These are phyloP conservation scores for Tetanocera ferruginea DNA, from an alignment of 2,888 invertebrate species.

Conservation along the genomic window DNA sequence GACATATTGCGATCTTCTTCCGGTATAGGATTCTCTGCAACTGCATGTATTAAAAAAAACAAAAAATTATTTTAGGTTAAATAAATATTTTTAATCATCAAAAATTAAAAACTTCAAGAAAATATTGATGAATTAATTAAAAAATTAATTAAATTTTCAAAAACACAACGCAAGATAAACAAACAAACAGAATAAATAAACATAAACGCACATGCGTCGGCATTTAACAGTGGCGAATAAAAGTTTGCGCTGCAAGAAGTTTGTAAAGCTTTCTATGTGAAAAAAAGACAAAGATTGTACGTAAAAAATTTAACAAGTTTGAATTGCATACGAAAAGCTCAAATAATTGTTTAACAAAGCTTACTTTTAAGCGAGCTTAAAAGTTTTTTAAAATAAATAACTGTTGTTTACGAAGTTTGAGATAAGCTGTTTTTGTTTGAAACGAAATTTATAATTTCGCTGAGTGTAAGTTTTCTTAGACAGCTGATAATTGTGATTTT, in stretches of 20 bases:
- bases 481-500: no score
- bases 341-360: no score
- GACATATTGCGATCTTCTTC: constrained; percentile 66
- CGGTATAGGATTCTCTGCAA: constrained; percentile 65
- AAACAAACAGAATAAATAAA: constrained; percentile 18
- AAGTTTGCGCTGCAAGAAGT: constrained; percentile 5
- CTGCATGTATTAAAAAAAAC: constrained; percentile 50
- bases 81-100: constrained; percentile 40
- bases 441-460: no score
- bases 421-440: no score
- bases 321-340: no score
- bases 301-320: no score
- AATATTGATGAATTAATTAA: neutral
- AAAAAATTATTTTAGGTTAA: neutral
- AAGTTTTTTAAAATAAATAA: no score
- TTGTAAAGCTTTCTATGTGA: neutral
- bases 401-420: no score
- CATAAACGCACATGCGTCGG: neutral
- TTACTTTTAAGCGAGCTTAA: no score
- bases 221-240: constrained; percentile 7
- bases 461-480: no score
- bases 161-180: neutral
- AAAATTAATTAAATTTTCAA: neutral
- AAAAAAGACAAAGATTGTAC: neutral
- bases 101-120: constrained; percentile 38